phyloP scores from a whole-genome alignment of 2,888 invertebrate species.

The Anarsia innoxiella region DNA sequence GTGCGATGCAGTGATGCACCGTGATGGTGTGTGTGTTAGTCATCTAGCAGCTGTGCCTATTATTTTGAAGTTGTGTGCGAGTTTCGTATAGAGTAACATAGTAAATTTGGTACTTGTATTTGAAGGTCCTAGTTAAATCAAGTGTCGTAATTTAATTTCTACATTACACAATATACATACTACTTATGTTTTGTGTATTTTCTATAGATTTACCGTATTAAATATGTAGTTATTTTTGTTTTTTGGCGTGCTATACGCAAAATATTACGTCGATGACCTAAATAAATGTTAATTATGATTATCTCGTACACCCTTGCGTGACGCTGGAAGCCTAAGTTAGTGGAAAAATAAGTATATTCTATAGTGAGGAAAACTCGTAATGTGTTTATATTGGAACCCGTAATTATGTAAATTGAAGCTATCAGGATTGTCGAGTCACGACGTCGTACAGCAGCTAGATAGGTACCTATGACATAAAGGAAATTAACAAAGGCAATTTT shows the following conservation, averaged over 20 bases:
- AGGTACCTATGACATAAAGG: not conserved
- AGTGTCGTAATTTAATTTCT: too few species aligned
- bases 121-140: too few species aligned
- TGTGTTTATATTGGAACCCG: constrained; percentile 44
- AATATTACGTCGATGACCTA: constrained; percentile 14
- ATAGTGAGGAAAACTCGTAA: constrained; percentile 35
- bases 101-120: constrained; percentile 45
- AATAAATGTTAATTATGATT: constrained; percentile 34
- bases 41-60: constrained; percentile 71
- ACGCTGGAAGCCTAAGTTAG: too few species aligned
- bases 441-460: constrained; percentile 19
- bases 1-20: constrained; percentile 54
- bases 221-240: too few species aligned
- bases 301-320: constrained; percentile 53
- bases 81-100: constrained; percentile 31
- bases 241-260: too few species aligned
- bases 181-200: too few species aligned
- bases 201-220: too few species aligned
- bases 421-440: constrained; percentile 43
- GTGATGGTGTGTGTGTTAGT: constrained; percentile 53
- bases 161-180: too few species aligned
- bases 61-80: constrained; percentile 59
- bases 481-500: not conserved
- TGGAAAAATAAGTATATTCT: too few species aligned
- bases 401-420: constrained; percentile 49